phyloP scores from a whole-genome alignment of 2,888 invertebrate genomes.

The Hirtodrosophila histrioides region DNA sequence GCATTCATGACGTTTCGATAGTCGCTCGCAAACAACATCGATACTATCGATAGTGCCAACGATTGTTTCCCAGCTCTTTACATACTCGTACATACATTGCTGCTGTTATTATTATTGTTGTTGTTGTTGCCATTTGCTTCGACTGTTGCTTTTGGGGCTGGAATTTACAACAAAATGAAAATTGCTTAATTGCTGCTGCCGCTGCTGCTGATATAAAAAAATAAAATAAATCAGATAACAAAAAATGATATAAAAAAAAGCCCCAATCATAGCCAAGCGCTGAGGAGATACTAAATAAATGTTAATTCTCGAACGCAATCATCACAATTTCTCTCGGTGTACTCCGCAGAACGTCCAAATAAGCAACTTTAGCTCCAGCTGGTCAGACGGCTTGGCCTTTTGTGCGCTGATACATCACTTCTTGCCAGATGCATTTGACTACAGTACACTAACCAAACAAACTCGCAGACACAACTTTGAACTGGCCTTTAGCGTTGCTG shows the following conservation, averaged over 20 bases:
- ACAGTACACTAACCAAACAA: constrained; percentile 93
- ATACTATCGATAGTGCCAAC: neutral
- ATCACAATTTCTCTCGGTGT: constrained; percentile 22
- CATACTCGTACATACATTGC: neutral
- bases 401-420: constrained; percentile 99
- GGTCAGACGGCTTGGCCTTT: constrained; percentile 99
- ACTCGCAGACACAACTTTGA: constrained; percentile 97
- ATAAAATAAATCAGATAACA: neutral
- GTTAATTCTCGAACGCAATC: constrained; percentile 7
- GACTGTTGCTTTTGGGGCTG: constrained; percentile 50
- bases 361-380: constrained; percentile 99
- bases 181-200: constrained; percentile 33
- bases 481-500: constrained; percentile 98
- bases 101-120: constrained; percentile 33
- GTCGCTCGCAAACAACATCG: neutral
- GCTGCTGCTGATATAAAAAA: constrained; percentile 20
- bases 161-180: constrained; percentile 34
- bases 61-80: neutral
- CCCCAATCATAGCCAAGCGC: constrained; percentile 11
- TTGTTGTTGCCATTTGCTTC: constrained; percentile 49
- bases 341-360: constrained; percentile 94
- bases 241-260: neutral
- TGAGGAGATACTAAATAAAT: constrained; percentile 16
- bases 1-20: too few species aligned
- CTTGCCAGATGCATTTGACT: constrained; percentile 98